Percentiles rank a stretch among this genome's conserved stretches.
Evolutionary conservation across 2,797 vertebrate genomes (phyloP).

Genomic region (Mionectes olivaceus): DNA sequence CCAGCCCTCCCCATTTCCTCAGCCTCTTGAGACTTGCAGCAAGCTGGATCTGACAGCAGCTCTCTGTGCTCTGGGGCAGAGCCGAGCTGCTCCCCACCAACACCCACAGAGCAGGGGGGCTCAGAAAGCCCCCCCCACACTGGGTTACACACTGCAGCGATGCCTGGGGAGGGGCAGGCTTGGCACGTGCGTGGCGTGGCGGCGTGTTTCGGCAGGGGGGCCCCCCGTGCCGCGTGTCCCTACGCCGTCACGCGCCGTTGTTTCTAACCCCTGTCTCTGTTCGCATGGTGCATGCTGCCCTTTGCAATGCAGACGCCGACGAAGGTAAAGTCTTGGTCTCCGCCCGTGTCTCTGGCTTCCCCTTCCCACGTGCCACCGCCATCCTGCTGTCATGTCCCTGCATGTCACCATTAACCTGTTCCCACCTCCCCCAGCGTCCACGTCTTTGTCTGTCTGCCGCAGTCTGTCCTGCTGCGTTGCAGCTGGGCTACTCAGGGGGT

Average conservation of each 20-base stretch:
- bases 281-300: conserved; percentile 97
- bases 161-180: neutral
- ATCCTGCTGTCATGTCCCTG: neutral
- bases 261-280: conserved; percentile 90
- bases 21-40: rapidly evolving
- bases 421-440: neutral
- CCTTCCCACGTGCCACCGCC: neutral
- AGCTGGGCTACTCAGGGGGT: neutral
- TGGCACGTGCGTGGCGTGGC: neutral
- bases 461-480: rapidly evolving
- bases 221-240: neutral
- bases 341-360: neutral
- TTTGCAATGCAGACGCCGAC: conserved; percentile 90
- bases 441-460: neutral
- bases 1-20: neutral
- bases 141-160: rapidly evolving
- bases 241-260: neutral
- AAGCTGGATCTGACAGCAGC: neutral
- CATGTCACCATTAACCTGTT: conserved; percentile 35
- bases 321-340: conserved; percentile 90
- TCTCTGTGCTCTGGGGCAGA: rapidly evolving
- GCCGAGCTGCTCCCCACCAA: neutral
- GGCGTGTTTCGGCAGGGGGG: neutral
- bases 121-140: neutral
- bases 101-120: rapidly evolving